Evolutionary conservation across 2,113 vertebrate species (phyloP), one percentile per base, ranked within the genome.

Genomic region (Grammomys surdaster): DNA sequence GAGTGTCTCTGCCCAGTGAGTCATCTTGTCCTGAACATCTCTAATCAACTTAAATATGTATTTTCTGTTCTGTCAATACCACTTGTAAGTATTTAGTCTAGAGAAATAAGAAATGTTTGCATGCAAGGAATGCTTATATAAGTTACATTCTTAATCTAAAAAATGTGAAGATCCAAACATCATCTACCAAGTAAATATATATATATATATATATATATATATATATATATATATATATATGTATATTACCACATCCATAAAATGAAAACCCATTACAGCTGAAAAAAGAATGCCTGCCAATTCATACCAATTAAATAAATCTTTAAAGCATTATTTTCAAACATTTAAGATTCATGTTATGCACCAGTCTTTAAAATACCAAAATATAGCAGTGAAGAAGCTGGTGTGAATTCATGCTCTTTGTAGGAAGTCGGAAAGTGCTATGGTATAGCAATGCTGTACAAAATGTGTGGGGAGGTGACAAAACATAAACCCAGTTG

Each of bases 71-170:
- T 22, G 73, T 40, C 19, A 77, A 24, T 67, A 5, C 1, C 28
- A 87, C 4, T 77, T 43, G 17, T 87, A 31, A 70, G 9, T 80
- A 88, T 89, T 60, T 75, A 60, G 12, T 20, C 7, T 80, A 70
- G 31, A 93, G 9, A 92, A 89, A 91, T 67, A 14, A 14, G 81
- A 91, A 94, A 91, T 19, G 77, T 43, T 75, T 58, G 14, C 7
- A 36, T 31, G 14, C 1, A 84, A 89, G 73, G 3, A 54, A 70
- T 58, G 7, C 36, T 28, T 51, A 43, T 48, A 40, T n/a, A 17
- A 89, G 22, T 19, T 78, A 40, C 9, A 67, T 73, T 69, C 36
- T 46, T 36, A 33, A 65, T 63, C 17, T 12, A 14, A 20, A 60
- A 51, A 84, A 73, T n/a, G 1, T 84, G 5, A 51, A 85, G 80